A percentile compares a stretch with the other conserved stretches of the same genome.
Evolutionary conservation across 2,888 invertebrate genomes (phyloP).

Genomic region (Mythimna ferrago): DNA sequence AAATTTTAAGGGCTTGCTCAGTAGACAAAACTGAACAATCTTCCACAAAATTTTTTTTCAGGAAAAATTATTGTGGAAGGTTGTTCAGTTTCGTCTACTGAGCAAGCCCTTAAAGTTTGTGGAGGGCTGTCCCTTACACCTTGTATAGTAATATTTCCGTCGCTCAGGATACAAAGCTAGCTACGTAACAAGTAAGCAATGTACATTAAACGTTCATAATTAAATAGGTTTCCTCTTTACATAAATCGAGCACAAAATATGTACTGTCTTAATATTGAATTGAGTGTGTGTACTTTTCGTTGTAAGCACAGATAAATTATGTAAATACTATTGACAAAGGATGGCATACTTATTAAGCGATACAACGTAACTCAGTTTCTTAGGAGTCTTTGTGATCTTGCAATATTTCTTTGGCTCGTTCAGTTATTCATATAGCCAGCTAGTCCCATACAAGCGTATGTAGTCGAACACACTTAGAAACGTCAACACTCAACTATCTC

Average conservation of each 20-base stretch:
- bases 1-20: no score
- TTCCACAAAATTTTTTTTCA: no score
- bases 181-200: slow-evolving; percentile 44
- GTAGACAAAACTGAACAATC: no score
- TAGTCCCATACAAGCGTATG: slow-evolving; percentile 33
- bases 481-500: slow-evolving; percentile 28
- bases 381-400: slow-evolving; percentile 35
- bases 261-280: slow-evolving; percentile 47
- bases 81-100: no score
- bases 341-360: slow-evolving; percentile 42
- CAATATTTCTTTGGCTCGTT: slow-evolving; percentile 34
- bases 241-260: slow-evolving; percentile 48
- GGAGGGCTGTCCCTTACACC: no score
- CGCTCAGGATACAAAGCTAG: slow-evolving; percentile 50
- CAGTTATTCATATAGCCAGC: slow-evolving; percentile 39
- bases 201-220: slow-evolving; percentile 46
- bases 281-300: slow-evolving; percentile 44
- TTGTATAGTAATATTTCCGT: slow-evolving; percentile 47
- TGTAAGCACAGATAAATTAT: slow-evolving; percentile 44
- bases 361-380: slow-evolving; percentile 26
- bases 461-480: slow-evolving; percentile 32
- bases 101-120: no score
- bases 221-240: slow-evolving; percentile 49
- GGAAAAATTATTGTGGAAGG: no score
- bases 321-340: slow-evolving; percentile 58